Percentiles rank a stretch among this genome's conserved stretches.
These are phyloP conservation scores for Achlya flavicornis DNA, from an alignment of 2,888 invertebrate species.

Conservation along the genomic window DNA sequence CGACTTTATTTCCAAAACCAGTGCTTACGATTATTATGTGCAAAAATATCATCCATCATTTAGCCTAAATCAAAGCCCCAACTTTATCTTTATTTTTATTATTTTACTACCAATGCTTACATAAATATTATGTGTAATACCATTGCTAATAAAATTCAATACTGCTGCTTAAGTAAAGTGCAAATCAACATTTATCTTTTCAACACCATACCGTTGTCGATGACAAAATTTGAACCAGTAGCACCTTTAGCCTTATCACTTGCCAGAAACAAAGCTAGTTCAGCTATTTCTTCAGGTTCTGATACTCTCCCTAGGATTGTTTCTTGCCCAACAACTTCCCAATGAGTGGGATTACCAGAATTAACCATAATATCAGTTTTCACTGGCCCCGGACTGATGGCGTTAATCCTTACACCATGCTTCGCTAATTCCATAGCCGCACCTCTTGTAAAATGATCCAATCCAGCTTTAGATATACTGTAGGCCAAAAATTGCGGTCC, in stretches of 20 bases:
- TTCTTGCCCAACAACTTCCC: conserved; percentile 26
- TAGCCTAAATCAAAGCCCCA: too few species aligned
- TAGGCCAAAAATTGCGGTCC: conserved; percentile 62
- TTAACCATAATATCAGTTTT: conserved; percentile 53
- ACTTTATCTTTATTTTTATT: too few species aligned
- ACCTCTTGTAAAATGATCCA: conserved; percentile 93
- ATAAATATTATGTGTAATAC: too few species aligned
- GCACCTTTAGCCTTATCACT: conserved; percentile 44
- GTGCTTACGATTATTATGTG: too few species aligned
- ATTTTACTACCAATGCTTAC: too few species aligned
- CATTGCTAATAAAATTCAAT: too few species aligned
- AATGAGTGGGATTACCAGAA: conserved; percentile 81
- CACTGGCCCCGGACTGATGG: conserved; percentile 44
- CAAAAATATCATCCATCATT: too few species aligned
- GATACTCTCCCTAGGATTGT: conserved; percentile 37
- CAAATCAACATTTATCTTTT: conserved; percentile 17
- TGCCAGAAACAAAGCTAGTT: conserved; percentile 43
- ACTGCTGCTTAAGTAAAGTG: too few species aligned
- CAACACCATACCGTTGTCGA: conserved; percentile 63
- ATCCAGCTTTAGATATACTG: conserved; percentile 88
- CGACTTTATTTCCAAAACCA: too few species aligned
- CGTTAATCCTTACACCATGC: conserved; percentile 42
- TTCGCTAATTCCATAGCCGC: conserved; percentile 63
- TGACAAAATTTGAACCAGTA: conserved; percentile 41
- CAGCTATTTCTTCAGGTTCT: conserved; percentile 44